phyloP scores from a whole-genome alignment of 2,797 vertebrate genomes.

The Chelon auratus region DNA sequence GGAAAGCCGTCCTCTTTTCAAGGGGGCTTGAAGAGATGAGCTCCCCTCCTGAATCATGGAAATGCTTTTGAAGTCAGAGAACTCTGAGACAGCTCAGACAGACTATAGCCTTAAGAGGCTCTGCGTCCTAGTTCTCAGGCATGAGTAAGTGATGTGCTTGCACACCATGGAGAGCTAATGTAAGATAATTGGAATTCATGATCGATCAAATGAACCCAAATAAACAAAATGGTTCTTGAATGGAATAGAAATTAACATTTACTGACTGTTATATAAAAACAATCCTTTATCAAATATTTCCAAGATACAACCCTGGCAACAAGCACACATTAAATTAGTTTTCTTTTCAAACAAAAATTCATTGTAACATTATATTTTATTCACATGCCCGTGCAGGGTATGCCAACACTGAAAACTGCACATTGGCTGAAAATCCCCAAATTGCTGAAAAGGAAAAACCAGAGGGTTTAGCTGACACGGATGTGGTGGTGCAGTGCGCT shows the following conservation, averaged over 20 bases:
- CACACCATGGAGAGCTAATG: constrained; percentile 37
- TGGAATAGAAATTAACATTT: constrained; percentile 16
- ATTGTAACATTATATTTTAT: too few relatives aligned
- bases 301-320: neutral
- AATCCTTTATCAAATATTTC: neutral
- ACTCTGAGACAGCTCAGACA: constrained; percentile 20
- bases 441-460: neutral
- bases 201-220: constrained; percentile 30
- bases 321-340: too few relatives aligned
- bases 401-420: neutral
- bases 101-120: constrained; percentile 44
- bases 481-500: neutral
- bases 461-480: neutral
- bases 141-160: constrained; percentile 29
- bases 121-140: constrained; percentile 45
- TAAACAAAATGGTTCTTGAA: constrained; percentile 1
- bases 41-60: constrained; percentile 5
- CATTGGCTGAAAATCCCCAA: neutral
- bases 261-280: neutral
- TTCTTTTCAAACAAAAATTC: too few relatives aligned
- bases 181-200: constrained; percentile 17
- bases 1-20: constrained; percentile 5
- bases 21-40: constrained; percentile 14
- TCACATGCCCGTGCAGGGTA: too few relatives aligned
- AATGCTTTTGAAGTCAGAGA: constrained; percentile 30